phyloP scores from a whole-genome alignment of 2,888 invertebrate genomes.

The Synanthedon vespiformis region DNA sequence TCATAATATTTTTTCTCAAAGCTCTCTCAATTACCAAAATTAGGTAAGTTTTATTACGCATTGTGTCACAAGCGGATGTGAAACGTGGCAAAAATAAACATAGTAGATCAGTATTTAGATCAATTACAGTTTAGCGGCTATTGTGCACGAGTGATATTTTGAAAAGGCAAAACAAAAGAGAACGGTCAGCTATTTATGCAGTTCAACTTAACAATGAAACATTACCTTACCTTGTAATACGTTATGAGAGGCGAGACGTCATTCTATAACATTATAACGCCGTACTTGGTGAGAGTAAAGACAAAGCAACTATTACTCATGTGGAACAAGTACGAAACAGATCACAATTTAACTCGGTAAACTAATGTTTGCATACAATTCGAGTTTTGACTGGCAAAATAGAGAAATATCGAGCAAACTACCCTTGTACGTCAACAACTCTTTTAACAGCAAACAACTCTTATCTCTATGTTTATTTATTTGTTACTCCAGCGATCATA shows the following conservation, averaged over 20 bases:
- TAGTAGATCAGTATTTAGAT: neutral
- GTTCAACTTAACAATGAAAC: constrained; percentile 23
- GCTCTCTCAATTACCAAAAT: neutral
- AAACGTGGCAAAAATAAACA: constrained; percentile 1
- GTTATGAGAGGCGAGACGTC: constrained; percentile 9
- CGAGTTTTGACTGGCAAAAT: too few species aligned
- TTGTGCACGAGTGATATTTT: constrained; percentile 25
- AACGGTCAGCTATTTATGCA: constrained; percentile 25
- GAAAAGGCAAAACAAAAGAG: constrained; percentile 34
- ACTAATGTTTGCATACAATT: too few species aligned
- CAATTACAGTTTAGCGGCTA: neutral
- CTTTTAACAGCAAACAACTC: too few species aligned
- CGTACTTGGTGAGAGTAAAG: too few species aligned
- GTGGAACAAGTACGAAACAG: too few species aligned
- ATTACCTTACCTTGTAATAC: constrained; percentile 5
- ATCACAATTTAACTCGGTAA: too few species aligned
- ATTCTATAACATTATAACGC: constrained; percentile 6
- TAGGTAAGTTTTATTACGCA: constrained; percentile 7
- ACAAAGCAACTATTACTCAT: too few species aligned
- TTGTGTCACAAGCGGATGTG: constrained; percentile 6
- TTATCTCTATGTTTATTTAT: too few species aligned
- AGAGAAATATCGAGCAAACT: too few species aligned
- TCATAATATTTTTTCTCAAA: neutral
- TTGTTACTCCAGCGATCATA: too few species aligned
- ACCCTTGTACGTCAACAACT: too few species aligned